Conservation (phyloP, 2,797 vertebrate genomes). For the Salarias fasciatus region DNA sequence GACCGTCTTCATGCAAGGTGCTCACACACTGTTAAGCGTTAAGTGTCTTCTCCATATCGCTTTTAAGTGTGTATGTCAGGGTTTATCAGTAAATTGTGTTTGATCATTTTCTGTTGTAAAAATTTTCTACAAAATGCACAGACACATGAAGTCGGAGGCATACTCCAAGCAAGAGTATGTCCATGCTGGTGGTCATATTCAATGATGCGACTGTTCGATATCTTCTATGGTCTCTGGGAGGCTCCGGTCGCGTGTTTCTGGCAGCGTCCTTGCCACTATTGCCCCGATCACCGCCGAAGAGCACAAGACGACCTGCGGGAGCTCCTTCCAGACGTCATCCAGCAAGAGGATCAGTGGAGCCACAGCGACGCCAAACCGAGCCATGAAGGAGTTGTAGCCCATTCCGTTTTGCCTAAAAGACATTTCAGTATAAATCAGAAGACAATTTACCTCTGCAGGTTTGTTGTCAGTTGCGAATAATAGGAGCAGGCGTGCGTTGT, state of each 20-base stretch:
- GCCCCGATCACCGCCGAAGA: constrained; percentile 72
- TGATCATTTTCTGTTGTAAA: no score
- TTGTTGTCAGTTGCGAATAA: neutral
- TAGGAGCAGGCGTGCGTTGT: neutral
- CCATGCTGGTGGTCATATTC: no score
- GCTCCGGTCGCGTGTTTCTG: constrained; percentile 81
- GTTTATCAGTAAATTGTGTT: no score
- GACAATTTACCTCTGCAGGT: no score
- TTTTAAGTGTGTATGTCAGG: no score
- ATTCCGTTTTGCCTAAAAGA: constrained; percentile 76
- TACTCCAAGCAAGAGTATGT: no score
- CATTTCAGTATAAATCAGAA: neutral
- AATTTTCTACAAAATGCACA: no score
- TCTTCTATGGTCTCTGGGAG: constrained; percentile 92
- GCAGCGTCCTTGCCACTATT: constrained; percentile 77
- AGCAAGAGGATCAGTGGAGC: constrained; percentile 81
- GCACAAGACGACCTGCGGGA: constrained; percentile 85
- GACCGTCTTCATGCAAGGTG: no score
- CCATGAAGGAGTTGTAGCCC: constrained; percentile 80
- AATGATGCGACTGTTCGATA: constrained; percentile 69
- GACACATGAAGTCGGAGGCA: no score
- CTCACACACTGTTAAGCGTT: no score
- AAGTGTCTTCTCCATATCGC: no score
- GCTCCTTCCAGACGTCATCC: constrained; percentile 84
- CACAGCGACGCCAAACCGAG: constrained; percentile 73